Evolutionary conservation across 2,113 vertebrate species (phyloP), one percentile per base, ranked within the genome.

Genomic region (Salvator merianae): DNA sequence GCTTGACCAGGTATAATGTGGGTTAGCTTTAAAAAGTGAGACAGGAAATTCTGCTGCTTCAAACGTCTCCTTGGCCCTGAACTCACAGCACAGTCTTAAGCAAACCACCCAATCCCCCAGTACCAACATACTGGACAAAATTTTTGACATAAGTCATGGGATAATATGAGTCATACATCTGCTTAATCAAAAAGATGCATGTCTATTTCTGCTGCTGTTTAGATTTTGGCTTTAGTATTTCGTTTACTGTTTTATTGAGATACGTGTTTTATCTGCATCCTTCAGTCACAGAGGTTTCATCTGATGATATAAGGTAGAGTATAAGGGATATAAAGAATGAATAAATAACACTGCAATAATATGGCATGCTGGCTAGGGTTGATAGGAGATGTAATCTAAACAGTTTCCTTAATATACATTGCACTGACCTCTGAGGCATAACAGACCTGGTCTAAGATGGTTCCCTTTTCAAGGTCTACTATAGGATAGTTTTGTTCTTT

Each of bases 101-200:
- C 30, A 62, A 13, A 78, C 65, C 77, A 63, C 14, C 38, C 20
- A 34, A 63, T 78, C 26, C 16, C 24, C 36, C 28, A 79, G 7
- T 79, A n/a, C 59, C 18, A 4, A 63, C 34, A 36, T 78, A 26
- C 18, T 40, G 24, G 3, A 59, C n/a, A 30, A 26, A 14, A 16
- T 2, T 30, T 12, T 28, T 71, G n/a, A 69, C 26, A 53, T 26
- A 50, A 16, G 50, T 14, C 32, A 5, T n/a, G 20, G 86, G n/a
- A 50, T 76, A 14, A 28, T 65, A 18, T 12, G 62, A 85, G 88
- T 47, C 43, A 47, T 47, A 70, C 70, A 74, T 84, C 70, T 88
- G 24, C 20, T 86, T 72, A 34, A 28, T 6, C 16, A 66, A 8
- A 68, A 68, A 68, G 34, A 50, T 16, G 10, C 40, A n/a, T 7